phyloP scores from a whole-genome alignment of 53 echinoderm and acorn worm genomes.

The Temnopleurus reevesii region DNA sequence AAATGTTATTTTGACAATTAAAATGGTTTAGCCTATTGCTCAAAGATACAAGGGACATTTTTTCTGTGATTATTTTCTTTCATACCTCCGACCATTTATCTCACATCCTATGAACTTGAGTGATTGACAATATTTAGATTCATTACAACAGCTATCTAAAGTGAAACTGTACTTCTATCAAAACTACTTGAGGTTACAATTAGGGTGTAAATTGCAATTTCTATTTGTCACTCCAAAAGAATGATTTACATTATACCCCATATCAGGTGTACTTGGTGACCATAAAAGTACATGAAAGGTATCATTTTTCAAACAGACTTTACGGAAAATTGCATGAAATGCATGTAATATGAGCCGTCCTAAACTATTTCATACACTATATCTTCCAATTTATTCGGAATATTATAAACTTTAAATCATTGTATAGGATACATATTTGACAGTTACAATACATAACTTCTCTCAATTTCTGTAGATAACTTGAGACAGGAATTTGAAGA shows the following conservation, averaged over 20 bases:
- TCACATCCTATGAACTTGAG: background rate
- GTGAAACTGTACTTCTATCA: slow-evolving; percentile 15
- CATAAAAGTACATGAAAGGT: background rate
- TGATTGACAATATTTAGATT: background rate
- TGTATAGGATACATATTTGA: too few relatives aligned
- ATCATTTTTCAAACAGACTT: background rate
- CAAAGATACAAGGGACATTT: background rate
- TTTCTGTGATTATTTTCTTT: background rate
- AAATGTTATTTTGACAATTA: too few relatives aligned
- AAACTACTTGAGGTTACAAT: background rate
- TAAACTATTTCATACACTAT: too few relatives aligned
- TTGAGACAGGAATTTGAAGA: too few relatives aligned
- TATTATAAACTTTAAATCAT: too few relatives aligned
- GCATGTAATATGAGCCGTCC: too few relatives aligned
- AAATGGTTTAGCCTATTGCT: too few relatives aligned
- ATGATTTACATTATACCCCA: slow-evolving; percentile 19
- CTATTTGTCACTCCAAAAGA: background rate
- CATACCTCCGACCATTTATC: background rate
- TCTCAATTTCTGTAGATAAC: too few relatives aligned
- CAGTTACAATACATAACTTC: too few relatives aligned
- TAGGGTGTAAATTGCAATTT: slow-evolving; percentile 9
- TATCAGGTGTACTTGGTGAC: background rate
- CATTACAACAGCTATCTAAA: slow-evolving; percentile 7
- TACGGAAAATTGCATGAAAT: background rate
- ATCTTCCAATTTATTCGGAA: too few relatives aligned